Base-by-base conservation (phyloP, 2,113 vertebrate genomes). In the Tonatia bakeri region DNA sequence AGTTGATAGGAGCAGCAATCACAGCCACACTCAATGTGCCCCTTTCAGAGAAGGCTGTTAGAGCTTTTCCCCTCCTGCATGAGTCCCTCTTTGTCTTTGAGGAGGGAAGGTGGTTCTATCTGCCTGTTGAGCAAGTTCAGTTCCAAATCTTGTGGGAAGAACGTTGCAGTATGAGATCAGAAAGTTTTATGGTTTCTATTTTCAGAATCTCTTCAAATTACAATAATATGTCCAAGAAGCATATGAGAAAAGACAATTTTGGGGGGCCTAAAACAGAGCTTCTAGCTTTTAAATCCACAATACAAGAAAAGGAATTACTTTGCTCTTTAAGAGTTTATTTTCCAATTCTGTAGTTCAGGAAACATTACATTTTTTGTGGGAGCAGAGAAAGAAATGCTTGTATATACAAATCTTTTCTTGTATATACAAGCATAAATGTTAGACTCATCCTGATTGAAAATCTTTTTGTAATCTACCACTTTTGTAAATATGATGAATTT, bases 181-280 rank as follows among this genome's bases (percentile, higher is more conserved):
- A 95, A 94, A 90, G 16, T 92, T 96, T 96, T 96, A 97, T 90
- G 88, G 76, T 81, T 84, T 96, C 92, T 97, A 85, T 97, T 98
- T 97, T 96, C 94, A 96, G 94, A 87, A 94, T 95, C 56, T 95
- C 70, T 96, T 96, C 24, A 87, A 94, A 97, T 96, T 96, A 95
- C 81, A 86, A 90, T 97, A 95, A 94, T 95, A 96, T 59, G 59
- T 47, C 52, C 47, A 92, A 87, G 87, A 97, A 96, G 52, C 56
- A 64, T 73, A 70, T 43, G 36, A 93, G 76, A 93, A 96, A 91
- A 95, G 76, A 43, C 16, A 94, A 65, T 90, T 64, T 92, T 87
- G 56, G 14, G 22, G 65, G 40, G 4, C 65, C 26, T 80, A 76
- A 95, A 90, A 52, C 59, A 79, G 83, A 95, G 33, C 50, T 92